Conservation (phyloP, 2,113 vertebrate genomes). For the Ochotona princeps region DNA sequence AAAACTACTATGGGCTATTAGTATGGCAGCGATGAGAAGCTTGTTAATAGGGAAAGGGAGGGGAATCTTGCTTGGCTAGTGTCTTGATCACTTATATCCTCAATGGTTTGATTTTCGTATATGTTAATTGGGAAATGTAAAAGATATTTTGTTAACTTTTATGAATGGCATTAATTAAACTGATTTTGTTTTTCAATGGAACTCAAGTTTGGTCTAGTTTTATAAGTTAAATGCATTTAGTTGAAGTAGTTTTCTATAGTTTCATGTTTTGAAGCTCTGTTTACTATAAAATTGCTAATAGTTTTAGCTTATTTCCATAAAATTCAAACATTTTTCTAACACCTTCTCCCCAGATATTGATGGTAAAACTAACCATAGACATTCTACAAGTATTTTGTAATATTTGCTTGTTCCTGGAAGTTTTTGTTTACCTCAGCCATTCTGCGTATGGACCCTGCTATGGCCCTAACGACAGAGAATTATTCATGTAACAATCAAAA, state of each 20-base stretch:
- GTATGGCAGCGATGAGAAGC: too few relatives aligned
- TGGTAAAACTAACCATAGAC: not conserved
- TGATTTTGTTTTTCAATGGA: not conserved
- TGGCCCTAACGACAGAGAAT: accelerated
- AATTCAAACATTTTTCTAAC: not conserved
- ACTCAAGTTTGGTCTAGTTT: not conserved
- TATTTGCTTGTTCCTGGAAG: not conserved
- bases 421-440: not conserved
- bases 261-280: not conserved
- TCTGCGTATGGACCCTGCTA: not conserved
- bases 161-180: not conserved
- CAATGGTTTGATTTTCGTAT: not conserved
- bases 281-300: not conserved
- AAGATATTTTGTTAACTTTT: not conserved
- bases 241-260: not conserved
- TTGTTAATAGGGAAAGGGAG: too few relatives aligned
- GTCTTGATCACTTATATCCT: not conserved
- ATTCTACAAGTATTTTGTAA: not conserved
- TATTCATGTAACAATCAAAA: not conserved
- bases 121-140: not conserved
- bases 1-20: too few relatives aligned
- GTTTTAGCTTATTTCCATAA: not conserved
- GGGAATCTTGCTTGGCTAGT: too few relatives aligned
- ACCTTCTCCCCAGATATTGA: not conserved
- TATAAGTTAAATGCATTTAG: not conserved